These are phyloP conservation scores for Megaceryle alcyon DNA, from an alignment of 2,797 vertebrate genomes.

Conservation along the genomic window DNA sequence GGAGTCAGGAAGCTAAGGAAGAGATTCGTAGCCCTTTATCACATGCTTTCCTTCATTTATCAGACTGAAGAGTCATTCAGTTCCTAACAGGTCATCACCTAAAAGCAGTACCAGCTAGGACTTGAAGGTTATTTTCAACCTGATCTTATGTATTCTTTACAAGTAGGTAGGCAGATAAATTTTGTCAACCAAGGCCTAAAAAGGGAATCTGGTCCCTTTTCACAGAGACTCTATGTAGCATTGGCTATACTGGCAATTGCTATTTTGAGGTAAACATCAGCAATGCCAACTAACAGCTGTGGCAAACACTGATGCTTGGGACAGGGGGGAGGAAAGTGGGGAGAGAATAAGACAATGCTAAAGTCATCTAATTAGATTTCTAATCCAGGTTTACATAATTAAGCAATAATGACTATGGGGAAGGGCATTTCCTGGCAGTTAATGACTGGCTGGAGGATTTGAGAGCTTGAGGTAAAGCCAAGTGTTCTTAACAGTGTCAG, in stretches of 20 bases:
- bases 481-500: constrained; percentile 70
- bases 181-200: not conserved
- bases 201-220: not conserved
- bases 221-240: not conserved
- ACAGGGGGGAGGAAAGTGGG: not conserved
- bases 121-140: not conserved
- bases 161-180: not conserved
- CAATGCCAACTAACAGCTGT: not conserved
- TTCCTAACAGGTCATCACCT: not conserved
- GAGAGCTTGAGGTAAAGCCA: constrained; percentile 69
- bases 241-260: not conserved
- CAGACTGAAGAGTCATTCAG: not conserved
- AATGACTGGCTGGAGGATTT: constrained; percentile 66
- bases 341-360: constrained; percentile 30
- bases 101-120: not conserved
- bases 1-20: not conserved
- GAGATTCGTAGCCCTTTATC: not conserved
- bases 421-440: constrained; percentile 72
- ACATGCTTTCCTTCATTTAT: not conserved
- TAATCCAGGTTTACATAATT: constrained; percentile 73
- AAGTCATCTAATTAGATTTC: constrained; percentile 67
- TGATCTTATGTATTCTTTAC: not conserved
- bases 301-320: not conserved
- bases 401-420: constrained; percentile 58
- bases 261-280: not conserved